A percentile compares a stretch with the other conserved stretches of the same genome.
These are phyloP conservation scores for Scophthalmus maximus DNA, from an alignment of 2,113 vertebrate species.

Conservation along the genomic window DNA sequence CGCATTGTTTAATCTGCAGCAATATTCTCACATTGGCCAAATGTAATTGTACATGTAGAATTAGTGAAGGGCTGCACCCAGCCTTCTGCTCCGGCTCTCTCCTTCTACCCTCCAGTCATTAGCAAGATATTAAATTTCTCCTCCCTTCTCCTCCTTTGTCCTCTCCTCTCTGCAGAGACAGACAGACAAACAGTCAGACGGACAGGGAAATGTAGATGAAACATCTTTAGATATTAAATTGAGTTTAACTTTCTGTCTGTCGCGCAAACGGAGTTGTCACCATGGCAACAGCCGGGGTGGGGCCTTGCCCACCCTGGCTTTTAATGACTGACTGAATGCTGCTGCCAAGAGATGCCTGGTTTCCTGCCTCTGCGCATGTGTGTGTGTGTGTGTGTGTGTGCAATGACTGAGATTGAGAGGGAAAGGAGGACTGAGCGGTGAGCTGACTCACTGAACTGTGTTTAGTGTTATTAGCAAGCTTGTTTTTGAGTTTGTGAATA, in stretches of 20 bases:
- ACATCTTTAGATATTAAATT: slow-evolving; percentile 51
- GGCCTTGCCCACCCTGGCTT: slow-evolving; percentile 20
- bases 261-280: slow-evolving; percentile 25
- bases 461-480: slow-evolving; percentile 2
- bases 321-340: slow-evolving; percentile 38
- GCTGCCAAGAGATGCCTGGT: slow-evolving; percentile 12
- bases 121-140: slow-evolving; percentile 50
- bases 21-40: slow-evolving; percentile 19
- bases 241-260: slow-evolving; percentile 46
- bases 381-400: background rate
- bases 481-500: slow-evolving; percentile 17
- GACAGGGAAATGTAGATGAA: slow-evolving; percentile 26
- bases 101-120: slow-evolving; percentile 42
- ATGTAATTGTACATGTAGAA: slow-evolving; percentile 41
- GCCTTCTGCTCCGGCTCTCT: slow-evolving; percentile 18
- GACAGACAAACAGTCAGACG: slow-evolving; percentile 17
- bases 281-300: slow-evolving; percentile 50
- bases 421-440: background rate
- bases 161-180: background rate
- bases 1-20: slow-evolving; percentile 41
- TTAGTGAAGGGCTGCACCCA: background rate
- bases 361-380: background rate
- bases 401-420: background rate
- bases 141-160: slow-evolving; percentile 1
- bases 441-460: background rate